Percentiles rank a stretch among this genome's conserved stretches.
Evolutionary conservation across 2,797 vertebrate species (phyloP).

Genomic region (Melanotaenia trifasciata): DNA sequence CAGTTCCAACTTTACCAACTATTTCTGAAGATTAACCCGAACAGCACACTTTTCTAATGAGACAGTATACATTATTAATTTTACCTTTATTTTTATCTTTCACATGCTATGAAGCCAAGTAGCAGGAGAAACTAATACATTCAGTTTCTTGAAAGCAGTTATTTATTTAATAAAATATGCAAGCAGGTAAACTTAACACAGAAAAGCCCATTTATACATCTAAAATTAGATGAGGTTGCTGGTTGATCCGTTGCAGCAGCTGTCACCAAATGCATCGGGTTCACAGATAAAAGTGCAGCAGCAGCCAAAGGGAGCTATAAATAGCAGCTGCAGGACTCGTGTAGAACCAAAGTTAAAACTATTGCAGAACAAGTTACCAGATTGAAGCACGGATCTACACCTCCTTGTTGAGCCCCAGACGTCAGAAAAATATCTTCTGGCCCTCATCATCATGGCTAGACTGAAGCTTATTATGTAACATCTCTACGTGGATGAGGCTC

Average conservation of each 20-base stretch:
- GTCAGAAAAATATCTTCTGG: too few relatives aligned
- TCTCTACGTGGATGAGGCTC: constrained; percentile 24
- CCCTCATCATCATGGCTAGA: not conserved
- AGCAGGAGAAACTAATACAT: not conserved
- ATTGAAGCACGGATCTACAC: too few relatives aligned
- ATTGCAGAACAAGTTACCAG: too few relatives aligned
- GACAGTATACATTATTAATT: too few relatives aligned
- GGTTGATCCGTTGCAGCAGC: constrained; percentile 6
- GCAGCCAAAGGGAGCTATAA: constrained; percentile 5
- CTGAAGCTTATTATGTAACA: not conserved
- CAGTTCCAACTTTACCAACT: too few relatives aligned
- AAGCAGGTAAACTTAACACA: not conserved
- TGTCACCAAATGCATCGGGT: constrained; percentile 23
- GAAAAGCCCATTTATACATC: constrained; percentile 14
- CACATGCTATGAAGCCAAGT: not conserved
- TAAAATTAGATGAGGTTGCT: constrained; percentile 8
- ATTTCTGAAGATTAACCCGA: not conserved
- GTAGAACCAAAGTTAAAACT: not conserved
- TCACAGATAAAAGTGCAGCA: constrained; percentile 1
- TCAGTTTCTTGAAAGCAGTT: not conserved
- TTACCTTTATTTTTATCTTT: not conserved
- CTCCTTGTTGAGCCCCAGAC: too few relatives aligned
- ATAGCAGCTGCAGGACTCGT: not conserved
- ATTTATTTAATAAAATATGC: not conserved
- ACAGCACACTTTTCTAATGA: too few relatives aligned